Percentiles rank a stretch among this genome's conserved stretches.
phyloP scores from a whole-genome alignment of 2,888 invertebrate genomes.

The Ichneumoninae sp. region DNA sequence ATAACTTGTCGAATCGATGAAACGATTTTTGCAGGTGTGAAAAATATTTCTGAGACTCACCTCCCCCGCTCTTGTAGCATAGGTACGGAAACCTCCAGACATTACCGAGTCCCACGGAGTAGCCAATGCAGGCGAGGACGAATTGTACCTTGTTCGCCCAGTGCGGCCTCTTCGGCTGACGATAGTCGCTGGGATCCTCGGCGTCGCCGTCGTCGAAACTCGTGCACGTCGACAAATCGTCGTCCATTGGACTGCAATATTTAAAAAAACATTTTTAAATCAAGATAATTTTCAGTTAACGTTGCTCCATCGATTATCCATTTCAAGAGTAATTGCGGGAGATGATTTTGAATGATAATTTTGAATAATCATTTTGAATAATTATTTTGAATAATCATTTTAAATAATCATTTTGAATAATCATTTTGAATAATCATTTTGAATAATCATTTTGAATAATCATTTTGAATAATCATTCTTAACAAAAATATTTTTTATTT shows the following conservation, averaged over 20 bases:
- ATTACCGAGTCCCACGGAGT: constrained; percentile 95
- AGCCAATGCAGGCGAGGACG: constrained; percentile 94
- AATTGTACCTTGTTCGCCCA: constrained; percentile 96
- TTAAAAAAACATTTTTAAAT: background rate
- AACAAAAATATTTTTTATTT: too few relatives aligned
- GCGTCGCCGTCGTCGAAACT: constrained; percentile 90
- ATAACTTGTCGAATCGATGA: too few relatives aligned
- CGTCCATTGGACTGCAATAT: constrained; percentile 89
- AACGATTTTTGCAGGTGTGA: too few relatives aligned
- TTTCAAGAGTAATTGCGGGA: too few relatives aligned
- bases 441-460: too few relatives aligned
- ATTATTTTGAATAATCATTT: too few relatives aligned
- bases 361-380: too few relatives aligned
- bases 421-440: too few relatives aligned
- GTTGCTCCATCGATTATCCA: background rate
- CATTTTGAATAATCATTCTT: too few relatives aligned
- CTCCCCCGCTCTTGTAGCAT: constrained; percentile 95
- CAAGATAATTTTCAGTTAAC: background rate
- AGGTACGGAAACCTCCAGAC: constrained; percentile 97
- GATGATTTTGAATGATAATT: too few relatives aligned
- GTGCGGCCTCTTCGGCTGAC: constrained; percentile 92
- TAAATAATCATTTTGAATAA: too few relatives aligned
- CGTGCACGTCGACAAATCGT: constrained; percentile 90
- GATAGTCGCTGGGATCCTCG: constrained; percentile 85
- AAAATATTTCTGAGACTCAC: constrained; percentile 84